Conservation (phyloP, 2,888 invertebrate genomes). For the Lasioglossum oenotherae region DNA sequence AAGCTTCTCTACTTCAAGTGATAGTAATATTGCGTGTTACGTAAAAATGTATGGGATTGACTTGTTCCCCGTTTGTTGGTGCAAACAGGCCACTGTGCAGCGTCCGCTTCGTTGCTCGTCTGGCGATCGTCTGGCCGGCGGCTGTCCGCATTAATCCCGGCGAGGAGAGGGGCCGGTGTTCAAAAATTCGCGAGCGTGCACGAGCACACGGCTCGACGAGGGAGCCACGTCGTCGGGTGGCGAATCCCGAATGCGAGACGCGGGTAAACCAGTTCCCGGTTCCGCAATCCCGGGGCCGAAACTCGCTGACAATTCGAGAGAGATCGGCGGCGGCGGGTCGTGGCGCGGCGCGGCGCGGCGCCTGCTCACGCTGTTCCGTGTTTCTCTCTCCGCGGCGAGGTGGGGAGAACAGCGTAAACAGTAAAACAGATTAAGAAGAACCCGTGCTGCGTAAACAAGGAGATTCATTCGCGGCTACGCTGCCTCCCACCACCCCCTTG, state of each 20-base stretch:
- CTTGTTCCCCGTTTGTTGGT: background rate
- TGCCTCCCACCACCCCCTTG: background rate
- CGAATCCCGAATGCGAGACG: background rate
- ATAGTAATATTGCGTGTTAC: background rate
- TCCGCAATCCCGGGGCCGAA: background rate
- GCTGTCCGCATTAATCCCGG: background rate
- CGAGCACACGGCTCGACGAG: background rate
- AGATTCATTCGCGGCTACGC: slow-evolving; percentile 34
- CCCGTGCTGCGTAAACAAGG: slow-evolving; percentile 60
- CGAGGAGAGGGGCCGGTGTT: background rate
- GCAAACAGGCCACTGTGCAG: background rate
- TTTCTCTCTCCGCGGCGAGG: background rate
- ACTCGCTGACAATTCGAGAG: slow-evolving; percentile 12
- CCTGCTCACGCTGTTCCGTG: background rate
- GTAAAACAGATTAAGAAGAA: slow-evolving; percentile 52
- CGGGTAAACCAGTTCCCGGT: background rate
- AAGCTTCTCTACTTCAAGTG: too few relatives aligned
- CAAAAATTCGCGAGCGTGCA: slow-evolving; percentile 1
- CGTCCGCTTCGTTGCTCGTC: background rate
- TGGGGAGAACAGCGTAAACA: slow-evolving; percentile 53
- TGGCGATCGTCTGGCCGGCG: background rate
- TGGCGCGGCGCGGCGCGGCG: too few relatives aligned
- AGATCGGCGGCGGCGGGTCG: background rate
- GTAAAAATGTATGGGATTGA: background rate
- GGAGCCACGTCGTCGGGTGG: background rate